These are phyloP conservation scores for Clarias gariepinus DNA, from an alignment of 2,113 vertebrate species.

Conservation along the genomic window DNA sequence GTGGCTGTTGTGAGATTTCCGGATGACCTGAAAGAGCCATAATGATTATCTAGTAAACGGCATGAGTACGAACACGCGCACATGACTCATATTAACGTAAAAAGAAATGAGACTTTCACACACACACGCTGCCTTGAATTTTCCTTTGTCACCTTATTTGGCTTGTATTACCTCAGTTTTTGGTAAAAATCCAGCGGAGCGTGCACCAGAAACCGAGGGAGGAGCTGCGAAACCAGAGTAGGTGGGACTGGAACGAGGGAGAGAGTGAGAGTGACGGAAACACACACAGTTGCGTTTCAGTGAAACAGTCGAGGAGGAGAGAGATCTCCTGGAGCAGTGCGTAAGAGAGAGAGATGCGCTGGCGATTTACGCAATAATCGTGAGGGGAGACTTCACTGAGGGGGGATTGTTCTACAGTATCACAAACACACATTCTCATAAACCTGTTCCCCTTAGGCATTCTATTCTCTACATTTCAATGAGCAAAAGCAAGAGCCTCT, in stretches of 20 bases:
- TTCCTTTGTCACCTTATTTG: slow-evolving; percentile 46
- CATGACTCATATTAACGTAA: slow-evolving; percentile 33
- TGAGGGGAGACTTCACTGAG: slow-evolving; percentile 16
- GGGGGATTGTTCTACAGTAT: slow-evolving; percentile 38
- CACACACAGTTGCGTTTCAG: slow-evolving; percentile 54
- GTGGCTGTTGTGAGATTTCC: not conserved
- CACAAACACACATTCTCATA: slow-evolving; percentile 1
- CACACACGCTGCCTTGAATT: slow-evolving; percentile 21
- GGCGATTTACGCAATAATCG: slow-evolving; percentile 27
- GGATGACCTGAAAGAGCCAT: not conserved
- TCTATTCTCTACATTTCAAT: not conserved
- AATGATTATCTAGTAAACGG: slow-evolving; percentile 48
- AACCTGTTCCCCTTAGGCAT: not conserved
- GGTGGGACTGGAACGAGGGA: slow-evolving; percentile 33
- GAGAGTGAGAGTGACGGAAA: slow-evolving; percentile 47
- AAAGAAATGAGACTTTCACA: slow-evolving; percentile 38
- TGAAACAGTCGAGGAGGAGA: slow-evolving; percentile 30
- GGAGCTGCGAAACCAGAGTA: slow-evolving; percentile 41
- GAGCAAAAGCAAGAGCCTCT: not conserved
- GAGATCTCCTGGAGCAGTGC: slow-evolving; percentile 32
- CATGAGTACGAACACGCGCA: slow-evolving; percentile 36
- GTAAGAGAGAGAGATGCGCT: slow-evolving; percentile 5
- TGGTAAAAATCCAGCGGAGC: slow-evolving; percentile 30
- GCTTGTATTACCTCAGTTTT: slow-evolving; percentile 45
- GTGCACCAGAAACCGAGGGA: slow-evolving; percentile 39